These are phyloP conservation scores for Danaus melanippus DNA, from an alignment of 1,140 invertebrate genomes.

Conservation along the genomic window DNA sequence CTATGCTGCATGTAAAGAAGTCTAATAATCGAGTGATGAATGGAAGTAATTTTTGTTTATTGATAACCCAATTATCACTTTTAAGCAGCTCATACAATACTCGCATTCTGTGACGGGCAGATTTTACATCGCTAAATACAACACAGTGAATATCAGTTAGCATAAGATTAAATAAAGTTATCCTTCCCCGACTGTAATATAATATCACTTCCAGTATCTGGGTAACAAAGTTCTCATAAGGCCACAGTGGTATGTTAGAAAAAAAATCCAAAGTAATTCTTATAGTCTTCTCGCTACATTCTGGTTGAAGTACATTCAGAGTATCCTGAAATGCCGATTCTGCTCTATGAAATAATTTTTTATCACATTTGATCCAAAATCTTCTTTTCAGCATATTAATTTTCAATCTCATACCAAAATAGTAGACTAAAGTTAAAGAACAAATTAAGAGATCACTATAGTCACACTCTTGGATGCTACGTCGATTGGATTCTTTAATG, in stretches of 20 bases:
- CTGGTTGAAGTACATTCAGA: constrained; percentile 31
- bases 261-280: constrained; percentile 36
- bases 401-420: constrained; percentile 40
- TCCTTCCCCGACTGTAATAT: constrained; percentile 32
- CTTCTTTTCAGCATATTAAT: constrained; percentile 20
- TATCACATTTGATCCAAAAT: constrained; percentile 22
- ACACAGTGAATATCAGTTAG: constrained; percentile 36
- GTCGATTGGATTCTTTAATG: constrained; percentile 18
- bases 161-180: constrained; percentile 33
- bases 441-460: constrained; percentile 29
- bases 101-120: constrained; percentile 44
- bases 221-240: constrained; percentile 32
- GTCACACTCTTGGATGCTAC: constrained; percentile 24
- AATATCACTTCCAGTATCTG: constrained; percentile 39
- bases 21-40: constrained; percentile 61
- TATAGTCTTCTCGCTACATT: constrained; percentile 28
- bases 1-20: constrained; percentile 63
- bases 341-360: constrained; percentile 27
- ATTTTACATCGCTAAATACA: constrained; percentile 27
- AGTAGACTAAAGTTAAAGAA: constrained; percentile 32
- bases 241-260: constrained; percentile 28
- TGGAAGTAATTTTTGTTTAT: constrained; percentile 38
- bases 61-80: constrained; percentile 64
- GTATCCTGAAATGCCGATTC: constrained; percentile 31
- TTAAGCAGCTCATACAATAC: constrained; percentile 67